Percentiles rank a stretch among this genome's conserved stretches.
Evolutionary conservation across 2,113 vertebrate species (phyloP).

Genomic region (Forbesichthys agassizii): DNA sequence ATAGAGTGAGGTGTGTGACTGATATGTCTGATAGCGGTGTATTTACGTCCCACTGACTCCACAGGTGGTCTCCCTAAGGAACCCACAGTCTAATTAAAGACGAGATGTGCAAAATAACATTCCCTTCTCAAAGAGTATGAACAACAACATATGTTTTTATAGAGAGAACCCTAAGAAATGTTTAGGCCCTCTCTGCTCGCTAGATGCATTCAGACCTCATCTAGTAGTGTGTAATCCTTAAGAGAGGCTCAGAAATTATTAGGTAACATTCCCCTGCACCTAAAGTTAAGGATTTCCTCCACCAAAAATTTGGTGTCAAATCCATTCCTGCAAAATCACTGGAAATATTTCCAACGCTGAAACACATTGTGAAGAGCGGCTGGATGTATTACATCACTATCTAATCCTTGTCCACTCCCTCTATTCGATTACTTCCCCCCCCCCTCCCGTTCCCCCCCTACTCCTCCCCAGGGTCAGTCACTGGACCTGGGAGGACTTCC

Average conservation of each 20-base stretch:
- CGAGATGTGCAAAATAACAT: constrained; percentile 16
- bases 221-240: constrained; percentile 29
- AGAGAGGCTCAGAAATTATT: constrained; percentile 51
- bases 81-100: constrained; percentile 15
- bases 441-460: neutral
- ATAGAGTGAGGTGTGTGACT: neutral
- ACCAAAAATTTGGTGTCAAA: constrained; percentile 48
- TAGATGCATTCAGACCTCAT: constrained; percentile 57
- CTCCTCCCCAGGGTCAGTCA: constrained; percentile 12
- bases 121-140: constrained; percentile 44
- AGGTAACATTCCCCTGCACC: constrained; percentile 45
- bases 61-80: neutral
- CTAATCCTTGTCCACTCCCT: constrained; percentile 60
- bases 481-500: constrained; percentile 57
- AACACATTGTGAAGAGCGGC: constrained; percentile 56
- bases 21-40: neutral
- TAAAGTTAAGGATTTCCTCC: constrained; percentile 53
- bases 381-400: constrained; percentile 68
- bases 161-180: constrained; percentile 38
- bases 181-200: constrained; percentile 51
- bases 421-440: neutral
- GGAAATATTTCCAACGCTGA: constrained; percentile 56
- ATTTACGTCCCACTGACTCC: constrained; percentile 5
- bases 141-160: constrained; percentile 39
- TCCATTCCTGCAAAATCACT: constrained; percentile 56